These are phyloP conservation scores for Crypturellus undulatus DNA, from an alignment of 2,113 vertebrate species.

Conservation along the genomic window DNA sequence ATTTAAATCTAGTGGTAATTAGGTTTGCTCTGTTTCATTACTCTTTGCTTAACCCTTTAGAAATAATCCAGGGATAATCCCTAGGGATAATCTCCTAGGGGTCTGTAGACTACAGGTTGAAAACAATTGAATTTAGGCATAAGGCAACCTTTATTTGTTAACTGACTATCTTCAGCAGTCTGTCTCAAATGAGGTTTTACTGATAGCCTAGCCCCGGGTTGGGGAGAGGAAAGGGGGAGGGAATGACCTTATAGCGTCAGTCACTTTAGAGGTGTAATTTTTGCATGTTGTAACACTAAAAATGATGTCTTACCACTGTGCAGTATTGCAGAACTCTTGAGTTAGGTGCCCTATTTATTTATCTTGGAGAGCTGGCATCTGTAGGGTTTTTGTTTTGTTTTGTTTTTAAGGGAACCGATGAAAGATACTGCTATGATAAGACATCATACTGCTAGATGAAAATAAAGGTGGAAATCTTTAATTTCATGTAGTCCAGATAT, in stretches of 20 bases:
- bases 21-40: not conserved
- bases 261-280: fast-evolving
- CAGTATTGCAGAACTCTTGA: not conserved
- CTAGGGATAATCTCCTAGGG: not conserved
- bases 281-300: not conserved
- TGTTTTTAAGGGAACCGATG: not conserved
- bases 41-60: not conserved
- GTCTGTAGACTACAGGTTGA: not conserved
- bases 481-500: not conserved
- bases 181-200: not conserved
- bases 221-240: not conserved
- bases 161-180: not conserved
- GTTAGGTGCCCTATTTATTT: not conserved
- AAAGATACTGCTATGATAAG: not conserved
- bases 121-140: not conserved
- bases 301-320: fast-evolving
- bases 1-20: conserved; percentile 8
- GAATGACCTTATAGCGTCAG: not conserved
- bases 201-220: not conserved
- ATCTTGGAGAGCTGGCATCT: not conserved
- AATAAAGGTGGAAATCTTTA: no score
- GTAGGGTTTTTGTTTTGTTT: not conserved
- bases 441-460: no score
- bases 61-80: conserved; percentile 52
- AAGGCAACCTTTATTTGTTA: not conserved